Evolutionary conservation across 92 coral and sea anemone species (phyloP).

Genomic region (Meandrina meandrites): DNA sequence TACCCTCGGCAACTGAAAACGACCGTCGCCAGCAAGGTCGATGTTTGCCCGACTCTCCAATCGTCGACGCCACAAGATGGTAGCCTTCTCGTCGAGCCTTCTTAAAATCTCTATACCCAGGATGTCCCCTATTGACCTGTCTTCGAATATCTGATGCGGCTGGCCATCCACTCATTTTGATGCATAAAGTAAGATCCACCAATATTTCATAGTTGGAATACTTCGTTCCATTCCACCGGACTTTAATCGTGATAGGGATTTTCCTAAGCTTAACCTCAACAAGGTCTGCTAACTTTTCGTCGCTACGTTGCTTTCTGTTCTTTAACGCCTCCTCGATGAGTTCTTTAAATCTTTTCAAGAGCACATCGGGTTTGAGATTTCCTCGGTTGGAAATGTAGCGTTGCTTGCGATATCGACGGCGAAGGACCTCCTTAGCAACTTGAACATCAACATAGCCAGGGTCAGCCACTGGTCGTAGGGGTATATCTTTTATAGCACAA

Average conservation of each 20-base stretch:
- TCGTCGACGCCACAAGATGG: slow-evolving; percentile 67
- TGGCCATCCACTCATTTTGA: slow-evolving; percentile 57
- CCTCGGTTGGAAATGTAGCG: slow-evolving; percentile 42
- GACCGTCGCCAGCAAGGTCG: slow-evolving; percentile 66
- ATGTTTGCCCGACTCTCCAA: slow-evolving; percentile 61
- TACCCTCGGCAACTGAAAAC: slow-evolving; percentile 64
- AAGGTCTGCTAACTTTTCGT: not conserved
- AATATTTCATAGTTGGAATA: slow-evolving; percentile 36
- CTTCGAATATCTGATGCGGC: slow-evolving; percentile 35
- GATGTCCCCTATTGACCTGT: slow-evolving; percentile 42
- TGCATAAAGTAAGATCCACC: slow-evolving; percentile 57
- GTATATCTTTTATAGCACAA: slow-evolving; percentile 44
- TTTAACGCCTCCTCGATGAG: slow-evolving; percentile 41
- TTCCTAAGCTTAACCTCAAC: slow-evolving; percentile 50
- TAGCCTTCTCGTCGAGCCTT: slow-evolving; percentile 30
- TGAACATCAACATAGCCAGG: slow-evolving; percentile 59
- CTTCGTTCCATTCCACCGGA: slow-evolving; percentile 52
- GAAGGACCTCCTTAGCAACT: not conserved
- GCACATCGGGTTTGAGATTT: slow-evolving; percentile 42
- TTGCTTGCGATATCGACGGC: not conserved
- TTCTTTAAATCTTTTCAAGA: slow-evolving; percentile 37
- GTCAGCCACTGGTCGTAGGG: slow-evolving; percentile 43
- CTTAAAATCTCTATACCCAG: slow-evolving; percentile 35
- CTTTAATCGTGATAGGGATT: slow-evolving; percentile 55
- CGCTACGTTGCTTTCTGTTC: not conserved